phyloP scores from a whole-genome alignment of 2,797 vertebrate species.

The Ptychadena robeensis region DNA sequence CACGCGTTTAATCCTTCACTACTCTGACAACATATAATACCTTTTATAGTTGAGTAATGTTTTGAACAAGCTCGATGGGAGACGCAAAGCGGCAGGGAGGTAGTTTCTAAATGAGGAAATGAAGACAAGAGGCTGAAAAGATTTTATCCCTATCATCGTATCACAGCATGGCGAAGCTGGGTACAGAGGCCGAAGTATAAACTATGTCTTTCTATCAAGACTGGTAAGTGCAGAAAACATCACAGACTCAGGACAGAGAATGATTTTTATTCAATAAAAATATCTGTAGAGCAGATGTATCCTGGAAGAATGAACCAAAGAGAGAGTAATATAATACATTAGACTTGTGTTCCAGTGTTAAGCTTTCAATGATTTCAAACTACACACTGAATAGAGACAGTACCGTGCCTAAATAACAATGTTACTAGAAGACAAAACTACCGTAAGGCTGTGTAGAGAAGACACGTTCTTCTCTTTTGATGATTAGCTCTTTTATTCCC shows the following conservation, averaged over 20 bases:
- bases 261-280: conserved; percentile 11
- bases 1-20: conserved; percentile 18
- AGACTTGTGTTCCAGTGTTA: background rate
- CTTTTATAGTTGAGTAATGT: conserved; percentile 32
- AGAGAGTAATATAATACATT: background rate
- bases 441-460: background rate
- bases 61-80: conserved; percentile 36
- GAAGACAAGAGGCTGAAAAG: conserved; percentile 43
- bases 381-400: background rate
- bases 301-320: background rate
- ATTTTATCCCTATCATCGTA: conserved; percentile 43
- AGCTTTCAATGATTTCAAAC: background rate
- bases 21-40: conserved; percentile 1
- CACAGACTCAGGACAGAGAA: conserved; percentile 7
- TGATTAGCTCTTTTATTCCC: background rate
- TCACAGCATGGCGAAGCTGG: conserved; percentile 34
- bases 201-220: conserved; percentile 16
- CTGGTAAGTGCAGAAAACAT: conserved; percentile 7
- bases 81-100: conserved; percentile 27
- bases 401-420: background rate
- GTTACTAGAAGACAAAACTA: background rate
- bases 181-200: conserved; percentile 28
- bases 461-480: background rate
- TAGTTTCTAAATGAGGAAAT: conserved; percentile 31
- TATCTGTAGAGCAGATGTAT: background rate